Base-by-base conservation (phyloP, 2,797 vertebrate genomes). In the Pelobates cultripes region DNA sequence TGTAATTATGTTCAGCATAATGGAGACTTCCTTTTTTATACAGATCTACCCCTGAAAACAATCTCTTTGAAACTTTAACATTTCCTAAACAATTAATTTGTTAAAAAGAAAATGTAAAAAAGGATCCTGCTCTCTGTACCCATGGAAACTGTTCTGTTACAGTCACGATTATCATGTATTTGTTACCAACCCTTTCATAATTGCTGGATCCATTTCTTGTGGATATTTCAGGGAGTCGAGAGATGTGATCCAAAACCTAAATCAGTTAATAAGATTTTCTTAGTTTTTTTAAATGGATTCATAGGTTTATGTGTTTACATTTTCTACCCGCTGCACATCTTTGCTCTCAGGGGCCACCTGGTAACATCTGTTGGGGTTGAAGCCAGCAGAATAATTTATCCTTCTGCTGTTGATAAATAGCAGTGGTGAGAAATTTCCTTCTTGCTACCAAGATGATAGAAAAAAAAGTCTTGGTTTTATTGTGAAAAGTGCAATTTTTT, bases 1-100 rank as follows among this genome's bases (percentile, higher is more conserved):
- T 79, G 60, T 68, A 84, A 84, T 84, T 84, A 84, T 64, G 15
- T 72, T 66, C 77, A 42, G 68, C 69, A 42, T 66, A 75, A 70
- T 75, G 45, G 63, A 76, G 63, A 5, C 68, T 76, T 84, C 44
- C 57, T 44, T 44, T 79, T 75, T 79, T 71, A 1, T 51, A 83
- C 43, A 79, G 77, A 72, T 68, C 73, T 44, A 51, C 64, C 72
- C 77, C 5, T 67, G 47, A 79, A 79, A 84, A 84, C 82, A 79
- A 76, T 72, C 12, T 41, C 51, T 77, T 77, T 45, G 17, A 42
- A 72, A 76, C 64, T 61, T 64, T 71, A 44, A 70, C 72, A 42
- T 80, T 68, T 43, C 66, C 74, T 75, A 57, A 83, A 75, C 73
- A 55, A 75, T 84, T 79, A 79, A 70, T 79, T 63, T 64, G 14